Percentiles rank a stretch among this genome's conserved stretches.
Evolutionary conservation across 2,113 vertebrate species (phyloP).

Genomic region (Rhizomys pruinosus): DNA sequence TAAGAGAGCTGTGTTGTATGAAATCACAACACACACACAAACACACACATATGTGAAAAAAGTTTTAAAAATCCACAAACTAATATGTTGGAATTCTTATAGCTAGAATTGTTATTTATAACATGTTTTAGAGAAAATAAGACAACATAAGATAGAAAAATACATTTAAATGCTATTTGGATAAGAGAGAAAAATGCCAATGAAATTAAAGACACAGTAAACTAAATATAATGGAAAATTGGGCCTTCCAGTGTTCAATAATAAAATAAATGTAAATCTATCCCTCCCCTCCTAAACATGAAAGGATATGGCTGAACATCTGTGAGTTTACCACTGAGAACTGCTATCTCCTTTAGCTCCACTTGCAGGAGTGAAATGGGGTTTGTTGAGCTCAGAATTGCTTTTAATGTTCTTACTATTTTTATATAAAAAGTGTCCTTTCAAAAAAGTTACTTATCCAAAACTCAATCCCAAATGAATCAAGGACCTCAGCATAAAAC

Average conservation of each 20-base stretch:
- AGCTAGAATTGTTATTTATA: background rate
- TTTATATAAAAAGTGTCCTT: background rate
- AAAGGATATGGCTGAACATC: background rate
- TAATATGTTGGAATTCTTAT: background rate
- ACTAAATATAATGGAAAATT: background rate
- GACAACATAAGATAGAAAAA: background rate
- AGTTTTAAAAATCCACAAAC: background rate
- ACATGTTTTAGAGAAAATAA: constrained; percentile 1
- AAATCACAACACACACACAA: too few relatives aligned
- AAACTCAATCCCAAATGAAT: too few relatives aligned
- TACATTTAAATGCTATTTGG: background rate
- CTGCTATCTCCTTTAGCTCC: background rate
- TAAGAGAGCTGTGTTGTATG: too few relatives aligned
- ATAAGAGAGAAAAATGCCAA: background rate
- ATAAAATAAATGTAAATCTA: background rate
- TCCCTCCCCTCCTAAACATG: background rate
- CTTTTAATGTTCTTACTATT: background rate
- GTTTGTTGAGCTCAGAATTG: background rate
- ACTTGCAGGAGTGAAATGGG: background rate
- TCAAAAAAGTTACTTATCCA: background rate
- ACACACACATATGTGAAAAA: background rate
- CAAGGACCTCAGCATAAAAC: too few relatives aligned
- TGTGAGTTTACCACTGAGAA: too few relatives aligned
- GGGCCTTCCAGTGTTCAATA: background rate
- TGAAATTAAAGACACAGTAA: background rate